phyloP scores from a whole-genome alignment of 2,113 vertebrate species.

The Excalfactoria chinensis region DNA sequence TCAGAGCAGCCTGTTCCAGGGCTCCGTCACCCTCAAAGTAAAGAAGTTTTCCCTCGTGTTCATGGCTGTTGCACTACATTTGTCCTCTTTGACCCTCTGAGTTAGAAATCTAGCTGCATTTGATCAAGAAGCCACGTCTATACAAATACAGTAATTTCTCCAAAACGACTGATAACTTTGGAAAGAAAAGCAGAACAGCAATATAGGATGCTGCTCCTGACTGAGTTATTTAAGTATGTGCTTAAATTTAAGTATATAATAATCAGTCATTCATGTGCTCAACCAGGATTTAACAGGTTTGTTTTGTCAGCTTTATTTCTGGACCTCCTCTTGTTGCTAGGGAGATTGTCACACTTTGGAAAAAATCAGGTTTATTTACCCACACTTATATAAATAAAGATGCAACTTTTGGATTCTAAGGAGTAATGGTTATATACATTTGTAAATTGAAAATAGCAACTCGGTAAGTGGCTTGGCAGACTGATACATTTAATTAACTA shows the following conservation, averaged over 20 bases:
- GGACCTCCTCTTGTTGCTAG: conserved; percentile 55
- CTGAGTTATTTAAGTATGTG: background rate
- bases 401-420: background rate
- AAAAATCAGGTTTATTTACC: conserved; percentile 45
- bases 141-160: background rate
- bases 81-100: background rate
- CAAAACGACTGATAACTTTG: background rate
- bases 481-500: background rate
- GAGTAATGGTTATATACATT: conserved; percentile 9
- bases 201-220: background rate
- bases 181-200: background rate
- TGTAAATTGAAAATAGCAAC: conserved; percentile 27
- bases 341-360: conserved; percentile 55
- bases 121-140: background rate
- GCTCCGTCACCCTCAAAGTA: too few species aligned
- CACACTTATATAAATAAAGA: conserved; percentile 54
- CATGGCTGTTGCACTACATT: background rate
- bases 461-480: background rate
- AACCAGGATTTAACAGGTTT: conserved; percentile 20
- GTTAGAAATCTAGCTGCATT: background rate
- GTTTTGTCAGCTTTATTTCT: conserved; percentile 61
- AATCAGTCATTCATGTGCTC: conserved; percentile 23
- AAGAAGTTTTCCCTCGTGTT: background rate
- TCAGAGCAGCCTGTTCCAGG: too few species aligned
- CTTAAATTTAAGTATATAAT: conserved; percentile 8